Percentiles rank a stretch among this genome's conserved stretches.
Conservation (phyloP, 2,113 vertebrate species). For the Tricholaema leucomelas region DNA sequence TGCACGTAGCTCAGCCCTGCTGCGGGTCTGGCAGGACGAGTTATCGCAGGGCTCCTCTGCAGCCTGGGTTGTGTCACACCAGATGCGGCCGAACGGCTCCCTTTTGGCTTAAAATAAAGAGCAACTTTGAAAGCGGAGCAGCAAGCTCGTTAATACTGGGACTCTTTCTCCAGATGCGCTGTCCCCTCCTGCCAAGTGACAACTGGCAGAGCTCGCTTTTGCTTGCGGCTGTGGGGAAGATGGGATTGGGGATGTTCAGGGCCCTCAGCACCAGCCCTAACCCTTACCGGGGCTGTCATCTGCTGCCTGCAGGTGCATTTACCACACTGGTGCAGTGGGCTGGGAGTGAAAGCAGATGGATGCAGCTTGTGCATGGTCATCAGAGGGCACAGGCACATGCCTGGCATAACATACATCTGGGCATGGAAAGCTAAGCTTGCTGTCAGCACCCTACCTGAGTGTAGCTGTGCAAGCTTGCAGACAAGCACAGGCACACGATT, state of each 20-base stretch:
- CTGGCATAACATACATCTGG: not conserved
- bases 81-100: not conserved
- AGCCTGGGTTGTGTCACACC: not conserved
- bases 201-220: not conserved
- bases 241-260: not conserved
- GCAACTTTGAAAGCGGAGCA: not conserved
- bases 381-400: not conserved
- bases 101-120: conserved; percentile 13
- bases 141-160: not conserved
- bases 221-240: accelerated
- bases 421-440: not conserved
- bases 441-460: accelerated
- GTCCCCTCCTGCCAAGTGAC: not conserved
- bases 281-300: accelerated
- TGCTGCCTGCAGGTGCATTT: not conserved
- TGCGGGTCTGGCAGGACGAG: not conserved
- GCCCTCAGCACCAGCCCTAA: not conserved
- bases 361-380: not conserved
- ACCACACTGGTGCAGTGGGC: not conserved
- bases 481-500: accelerated
- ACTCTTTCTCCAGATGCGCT: not conserved
- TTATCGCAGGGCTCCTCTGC: not conserved
- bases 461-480: not conserved
- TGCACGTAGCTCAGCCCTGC: not conserved
- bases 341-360: not conserved